Conservation (phyloP, 2,113 vertebrate species). For the Parus major region DNA sequence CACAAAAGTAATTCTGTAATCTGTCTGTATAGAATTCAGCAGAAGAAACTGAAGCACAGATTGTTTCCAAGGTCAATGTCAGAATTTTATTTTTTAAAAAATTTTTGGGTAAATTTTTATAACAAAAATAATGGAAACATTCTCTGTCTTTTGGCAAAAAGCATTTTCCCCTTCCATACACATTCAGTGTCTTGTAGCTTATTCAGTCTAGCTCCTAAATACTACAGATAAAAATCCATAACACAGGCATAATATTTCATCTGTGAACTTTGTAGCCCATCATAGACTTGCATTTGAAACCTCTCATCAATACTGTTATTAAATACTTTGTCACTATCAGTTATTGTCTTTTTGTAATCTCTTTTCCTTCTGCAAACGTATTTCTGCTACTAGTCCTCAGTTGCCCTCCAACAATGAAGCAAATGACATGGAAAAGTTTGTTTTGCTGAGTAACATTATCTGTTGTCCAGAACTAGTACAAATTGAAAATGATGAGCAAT, state of each 20-base stretch:
- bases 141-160: neutral
- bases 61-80: neutral
- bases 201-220: neutral
- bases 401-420: neutral
- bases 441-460: neutral
- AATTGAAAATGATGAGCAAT: neutral
- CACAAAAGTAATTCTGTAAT: neutral
- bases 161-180: neutral
- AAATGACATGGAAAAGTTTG: neutral
- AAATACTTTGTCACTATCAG: neutral
- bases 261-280: neutral
- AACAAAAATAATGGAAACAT: neutral
- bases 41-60: neutral
- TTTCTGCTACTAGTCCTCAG: neutral
- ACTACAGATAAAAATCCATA: neutral
- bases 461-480: neutral
- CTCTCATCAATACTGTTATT: neutral
- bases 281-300: neutral
- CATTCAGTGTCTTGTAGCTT: neutral
- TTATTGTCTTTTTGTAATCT: neutral
- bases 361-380: neutral
- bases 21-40: neutral
- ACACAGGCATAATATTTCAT: neutral
- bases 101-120: neutral
- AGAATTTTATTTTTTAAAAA: neutral